Base-by-base conservation (phyloP, 2,888 invertebrate genomes). In the Acrobasis consociella region DNA sequence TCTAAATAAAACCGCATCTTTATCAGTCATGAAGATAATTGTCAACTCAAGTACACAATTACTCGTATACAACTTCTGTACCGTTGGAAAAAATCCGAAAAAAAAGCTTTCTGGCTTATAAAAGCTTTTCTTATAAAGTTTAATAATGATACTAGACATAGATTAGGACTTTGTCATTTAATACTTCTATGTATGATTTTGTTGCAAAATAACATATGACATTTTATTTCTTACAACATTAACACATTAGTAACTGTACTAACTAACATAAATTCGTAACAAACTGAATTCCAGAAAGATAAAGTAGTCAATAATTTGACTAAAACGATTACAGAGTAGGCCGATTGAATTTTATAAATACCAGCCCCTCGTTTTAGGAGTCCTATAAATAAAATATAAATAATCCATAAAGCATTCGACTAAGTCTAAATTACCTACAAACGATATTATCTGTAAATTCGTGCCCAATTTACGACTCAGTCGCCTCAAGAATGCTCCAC, bases 391-490 rank as follows among this genome's bases (percentile, higher is more conserved):
- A 62, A 55, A 51, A 62, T 15, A 62, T 46, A 53, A 31, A 55
- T 37, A 62, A 55, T 49, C 17, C 59, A 81, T 82, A 81, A 80
- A 83, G 76, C 79, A 79, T 77, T 76, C 75, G 68, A 68, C 69
- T 75, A 73, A 81, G 74, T 73, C 84, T 82, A 83, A 85, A 87
- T 84, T 78, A 80, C 77, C 78, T 78, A 80, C 77, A 77, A 82
- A 85, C 78, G 87, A 88, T 87, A 86, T 78, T 78, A 89, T 89
- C 89, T 82, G 75, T 75, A 80, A 76, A 78, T 78, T 79, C 71
- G 75, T 74, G 76, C 79, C 77, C 82, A 86, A 87, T 89, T 87
- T 90, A 89, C 83, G 88, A 87, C 78, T 82, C 76, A 75, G 75
- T 75, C 76, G 72, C 76, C 79, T 78, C 79, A 85, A 82, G 84